Evolutionary conservation across 2,113 vertebrate genomes (phyloP).

Genomic region (Rhea pennata): DNA sequence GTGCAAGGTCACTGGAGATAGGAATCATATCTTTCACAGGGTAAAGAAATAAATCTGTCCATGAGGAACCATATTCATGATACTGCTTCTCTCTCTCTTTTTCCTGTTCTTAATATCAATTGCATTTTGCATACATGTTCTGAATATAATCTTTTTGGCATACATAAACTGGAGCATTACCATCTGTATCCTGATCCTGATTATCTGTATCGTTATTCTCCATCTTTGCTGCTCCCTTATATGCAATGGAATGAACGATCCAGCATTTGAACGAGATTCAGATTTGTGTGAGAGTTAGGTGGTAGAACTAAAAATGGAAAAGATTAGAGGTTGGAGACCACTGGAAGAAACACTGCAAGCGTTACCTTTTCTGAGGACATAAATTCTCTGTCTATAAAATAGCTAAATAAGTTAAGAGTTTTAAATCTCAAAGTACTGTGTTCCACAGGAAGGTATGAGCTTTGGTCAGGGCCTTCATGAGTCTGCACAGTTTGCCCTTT

Average conservation of each 20-base stretch:
- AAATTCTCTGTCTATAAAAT: background rate
- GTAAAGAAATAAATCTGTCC: background rate
- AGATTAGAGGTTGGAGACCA: background rate
- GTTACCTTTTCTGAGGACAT: background rate
- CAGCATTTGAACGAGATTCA: background rate
- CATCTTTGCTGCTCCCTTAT: background rate
- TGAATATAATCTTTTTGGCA: background rate
- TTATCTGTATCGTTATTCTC: background rate
- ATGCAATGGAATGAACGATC: background rate
- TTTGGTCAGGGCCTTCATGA: background rate
- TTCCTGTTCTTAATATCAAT: background rate
- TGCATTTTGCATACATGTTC: background rate
- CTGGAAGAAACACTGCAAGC: background rate
- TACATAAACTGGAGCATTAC: background rate
- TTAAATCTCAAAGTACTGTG: background rate
- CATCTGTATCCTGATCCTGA: background rate
- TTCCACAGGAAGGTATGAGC: background rate
- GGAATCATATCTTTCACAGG: background rate
- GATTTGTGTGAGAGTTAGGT: background rate
- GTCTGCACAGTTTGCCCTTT: background rate
- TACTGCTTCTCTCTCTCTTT: background rate
- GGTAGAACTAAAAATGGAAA: background rate
- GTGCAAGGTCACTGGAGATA: background rate
- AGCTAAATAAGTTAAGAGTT: conserved; percentile 17
- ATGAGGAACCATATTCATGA: background rate